Evolutionary conservation across 2,888 invertebrate genomes (phyloP).

Genomic region (Tenthredo distinguenda): DNA sequence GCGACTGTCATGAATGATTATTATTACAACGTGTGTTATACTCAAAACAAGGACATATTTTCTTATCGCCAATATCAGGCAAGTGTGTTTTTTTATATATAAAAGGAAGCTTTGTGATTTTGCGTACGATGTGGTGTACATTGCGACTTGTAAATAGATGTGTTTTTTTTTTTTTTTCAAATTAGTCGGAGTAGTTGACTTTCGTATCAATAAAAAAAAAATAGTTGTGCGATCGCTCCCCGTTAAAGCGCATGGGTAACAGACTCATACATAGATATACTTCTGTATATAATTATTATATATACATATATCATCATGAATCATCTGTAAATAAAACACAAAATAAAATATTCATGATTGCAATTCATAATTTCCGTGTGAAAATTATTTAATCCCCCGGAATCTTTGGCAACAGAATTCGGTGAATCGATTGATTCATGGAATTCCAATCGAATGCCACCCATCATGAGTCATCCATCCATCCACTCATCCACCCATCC

Average conservation of each 20-base stretch:
- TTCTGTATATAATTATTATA: conserved; percentile 64
- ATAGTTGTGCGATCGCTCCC: neutral
- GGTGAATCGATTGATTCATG: too few species aligned
- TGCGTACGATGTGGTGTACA: conserved; percentile 35
- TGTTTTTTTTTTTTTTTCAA: conserved; percentile 41
- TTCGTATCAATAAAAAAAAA: conserved; percentile 12
- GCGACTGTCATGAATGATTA: conserved; percentile 20
- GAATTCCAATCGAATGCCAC: too few species aligned
- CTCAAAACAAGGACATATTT: conserved; percentile 13
- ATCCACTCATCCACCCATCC: too few species aligned
- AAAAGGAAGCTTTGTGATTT: conserved; percentile 1
- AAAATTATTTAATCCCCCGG: neutral
- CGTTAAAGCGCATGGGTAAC: conserved; percentile 1
- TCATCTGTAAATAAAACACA: conserved; percentile 73
- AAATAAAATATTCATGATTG: conserved; percentile 74
- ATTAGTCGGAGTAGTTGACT: neutral
- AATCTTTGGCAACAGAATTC: neutral
- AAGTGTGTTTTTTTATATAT: conserved; percentile 7
- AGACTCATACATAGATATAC: conserved; percentile 24
- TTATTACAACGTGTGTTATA: neutral
- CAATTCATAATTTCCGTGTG: neutral
- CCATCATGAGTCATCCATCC: too few species aligned
- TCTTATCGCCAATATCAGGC: conserved; percentile 33
- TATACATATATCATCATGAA: conserved; percentile 56
- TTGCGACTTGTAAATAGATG: conserved; percentile 47